These are phyloP conservation scores for Xestobium rufovillosum DNA, from an alignment of 2,888 invertebrate species.

Conservation along the genomic window DNA sequence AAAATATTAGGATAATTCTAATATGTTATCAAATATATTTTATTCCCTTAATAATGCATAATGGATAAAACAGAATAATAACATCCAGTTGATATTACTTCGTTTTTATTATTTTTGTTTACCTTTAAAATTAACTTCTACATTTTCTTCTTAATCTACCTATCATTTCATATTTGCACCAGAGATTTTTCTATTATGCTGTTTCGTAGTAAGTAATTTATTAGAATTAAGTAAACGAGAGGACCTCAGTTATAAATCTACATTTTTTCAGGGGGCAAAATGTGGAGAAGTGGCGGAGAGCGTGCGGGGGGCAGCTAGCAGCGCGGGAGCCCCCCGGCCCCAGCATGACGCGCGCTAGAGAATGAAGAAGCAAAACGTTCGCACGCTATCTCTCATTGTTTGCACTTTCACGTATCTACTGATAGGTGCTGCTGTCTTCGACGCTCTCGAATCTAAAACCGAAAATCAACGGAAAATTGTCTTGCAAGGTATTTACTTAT, in stretches of 20 bases:
- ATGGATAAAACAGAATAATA: too few relatives aligned
- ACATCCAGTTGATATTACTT: too few relatives aligned
- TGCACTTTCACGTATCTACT: conserved; percentile 99
- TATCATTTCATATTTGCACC: too few relatives aligned
- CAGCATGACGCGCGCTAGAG: conserved; percentile 63
- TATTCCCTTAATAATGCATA: too few relatives aligned
- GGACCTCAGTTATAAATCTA: conserved; percentile 3
- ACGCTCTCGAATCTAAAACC: conserved; percentile 95
- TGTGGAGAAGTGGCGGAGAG: conserved; percentile 34
- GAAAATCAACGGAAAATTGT: conserved; percentile 86
- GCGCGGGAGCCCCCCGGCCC: conserved; percentile 39
- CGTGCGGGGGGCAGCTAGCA: conserved; percentile 42
- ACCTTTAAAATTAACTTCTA: too few relatives aligned
- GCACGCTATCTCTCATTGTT: conserved; percentile 99
- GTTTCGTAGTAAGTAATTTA: conserved; percentile 5
- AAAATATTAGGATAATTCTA: too few relatives aligned
- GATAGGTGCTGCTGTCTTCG: conserved; percentile 98
- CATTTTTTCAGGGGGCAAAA: conserved; percentile 29
- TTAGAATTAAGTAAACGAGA: conserved; percentile 5
- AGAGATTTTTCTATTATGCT: too few relatives aligned
- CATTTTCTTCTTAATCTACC: too few relatives aligned
- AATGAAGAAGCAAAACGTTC: conserved; percentile 99
- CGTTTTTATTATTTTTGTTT: too few relatives aligned
- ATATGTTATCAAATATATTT: too few relatives aligned
- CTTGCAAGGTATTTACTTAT: conserved; percentile 61